Evolutionary conservation across 2,113 vertebrate species (phyloP), one percentile per base, ranked within the genome.

Genomic region (Egretta garzetta): DNA sequence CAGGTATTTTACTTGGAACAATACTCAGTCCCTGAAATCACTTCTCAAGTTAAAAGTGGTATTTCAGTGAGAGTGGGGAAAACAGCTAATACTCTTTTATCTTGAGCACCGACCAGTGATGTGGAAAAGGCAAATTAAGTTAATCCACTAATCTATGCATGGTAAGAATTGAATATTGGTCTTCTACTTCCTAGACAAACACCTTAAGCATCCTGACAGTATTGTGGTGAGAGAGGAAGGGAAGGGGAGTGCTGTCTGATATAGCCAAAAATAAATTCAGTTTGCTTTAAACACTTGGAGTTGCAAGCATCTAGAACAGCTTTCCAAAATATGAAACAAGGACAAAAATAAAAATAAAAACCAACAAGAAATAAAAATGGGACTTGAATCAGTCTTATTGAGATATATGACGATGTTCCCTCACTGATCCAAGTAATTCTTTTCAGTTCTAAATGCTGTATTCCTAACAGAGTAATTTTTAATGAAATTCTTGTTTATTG

Each of bases 111-210:
- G 52, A 81, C 33, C 66, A 83, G 39, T 41, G 64, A 79, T 37
- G 10, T 72, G 35, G 52, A 90, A 94, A 84, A 87, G 73, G 81
- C 47, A 95, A 83, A 86, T 84, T 90, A 92, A 80, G n/a, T 72
- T 64, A 94, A 76, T 37, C 24, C 30, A 35, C 30, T 93, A 79
- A 53, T 81, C 75, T 81, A 15, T 32, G 72, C 55, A 87, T 35
- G 60, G 39, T 32, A 85, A 87, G 76, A 93, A 89, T 0, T 81
- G 33, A 94, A 66, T 74, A 74, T 21, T 84, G 64, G 55, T 86
- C 80, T 93, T 91, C 59, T 26, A 70, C 37, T 66, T 93, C 23
- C 18, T 71, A 67, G 43, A 74, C 8, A 74, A 91, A 77, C 11
- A 89, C 56, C 27, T 77, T 79, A 92, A 75, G 43, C 33, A 92